Conservation (phyloP, 2,797 vertebrate species). For the Manis pentadactyla region DNA sequence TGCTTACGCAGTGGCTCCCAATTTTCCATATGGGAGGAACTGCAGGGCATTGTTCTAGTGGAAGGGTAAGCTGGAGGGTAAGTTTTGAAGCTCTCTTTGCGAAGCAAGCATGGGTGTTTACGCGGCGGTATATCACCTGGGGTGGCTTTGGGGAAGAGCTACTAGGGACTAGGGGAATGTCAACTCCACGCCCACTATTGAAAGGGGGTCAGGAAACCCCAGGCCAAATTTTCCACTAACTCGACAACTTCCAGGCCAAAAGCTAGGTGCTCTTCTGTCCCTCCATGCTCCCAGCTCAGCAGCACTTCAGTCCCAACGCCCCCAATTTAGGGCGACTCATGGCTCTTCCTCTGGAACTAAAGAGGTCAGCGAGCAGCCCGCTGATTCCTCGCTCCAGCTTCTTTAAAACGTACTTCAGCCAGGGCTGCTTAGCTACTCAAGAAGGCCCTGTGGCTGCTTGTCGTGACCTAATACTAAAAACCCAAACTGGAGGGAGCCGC, state of each 20-base stretch:
- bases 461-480: not conserved
- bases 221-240: not conserved
- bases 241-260: not conserved
- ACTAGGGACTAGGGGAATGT: not conserved
- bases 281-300: too few species aligned
- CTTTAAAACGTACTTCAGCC: not conserved
- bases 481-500: not conserved
- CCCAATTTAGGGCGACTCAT: rapidly evolving
- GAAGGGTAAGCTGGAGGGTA: not conserved
- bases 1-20: not conserved
- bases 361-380: rapidly evolving
- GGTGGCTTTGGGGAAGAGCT: not conserved
- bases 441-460: not conserved
- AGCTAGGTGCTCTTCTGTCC: not conserved
- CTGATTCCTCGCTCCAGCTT: not conserved
- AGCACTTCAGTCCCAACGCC: rapidly evolving
- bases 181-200: not conserved
- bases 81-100: not conserved
- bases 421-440: not conserved
- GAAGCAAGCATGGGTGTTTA: not conserved
- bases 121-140: rapidly evolving
- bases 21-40: not conserved
- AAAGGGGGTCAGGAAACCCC: not conserved
- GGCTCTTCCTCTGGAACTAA: not conserved
- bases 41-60: not conserved